Evolutionary conservation across 37 sponge, comb jelly and placozoan genomes (phyloP).

Genomic region (Amphimedon queenslandica): DNA sequence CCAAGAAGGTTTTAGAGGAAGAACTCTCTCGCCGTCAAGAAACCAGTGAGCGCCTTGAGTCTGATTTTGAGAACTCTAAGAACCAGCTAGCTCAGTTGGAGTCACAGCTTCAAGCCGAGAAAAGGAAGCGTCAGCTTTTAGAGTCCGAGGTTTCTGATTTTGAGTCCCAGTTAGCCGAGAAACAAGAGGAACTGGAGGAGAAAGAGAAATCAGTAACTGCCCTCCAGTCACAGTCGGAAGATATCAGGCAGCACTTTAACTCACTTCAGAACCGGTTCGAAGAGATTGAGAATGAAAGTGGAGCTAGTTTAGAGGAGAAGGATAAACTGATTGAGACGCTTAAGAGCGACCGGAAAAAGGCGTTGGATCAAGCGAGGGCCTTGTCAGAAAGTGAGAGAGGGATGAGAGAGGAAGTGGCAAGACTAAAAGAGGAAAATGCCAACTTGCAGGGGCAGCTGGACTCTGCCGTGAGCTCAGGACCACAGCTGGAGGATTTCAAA

Average conservation of each 20-base stretch:
- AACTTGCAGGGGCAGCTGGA: slow-evolving; percentile 60
- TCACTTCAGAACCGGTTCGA: slow-evolving; percentile 23
- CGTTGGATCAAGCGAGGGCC: slow-evolving; percentile 16
- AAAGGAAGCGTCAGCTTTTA: slow-evolving; percentile 3
- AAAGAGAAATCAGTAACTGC: not conserved
- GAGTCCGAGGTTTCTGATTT: slow-evolving; percentile 12
- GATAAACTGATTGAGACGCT: not conserved
- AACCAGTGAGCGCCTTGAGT: slow-evolving; percentile 35
- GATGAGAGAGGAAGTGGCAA: not conserved
- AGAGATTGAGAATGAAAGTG: slow-evolving; percentile 20
- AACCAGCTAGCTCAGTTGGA: slow-evolving; percentile 4
- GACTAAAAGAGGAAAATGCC: slow-evolving; percentile 47
- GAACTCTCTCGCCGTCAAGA: slow-evolving; percentile 24
- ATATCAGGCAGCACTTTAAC: slow-evolving; percentile 21
- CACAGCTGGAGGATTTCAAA: slow-evolving; percentile 27
- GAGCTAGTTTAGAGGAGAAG: slow-evolving; percentile 42
- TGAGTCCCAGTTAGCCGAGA: slow-evolving; percentile 12
- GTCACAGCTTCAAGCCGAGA: not conserved
- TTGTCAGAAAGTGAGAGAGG: slow-evolving; percentile 16
- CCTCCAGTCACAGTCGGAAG: slow-evolving; percentile 32
- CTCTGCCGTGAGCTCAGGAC: slow-evolving; percentile 4
- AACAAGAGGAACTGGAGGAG: slow-evolving; percentile 38
- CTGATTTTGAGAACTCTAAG: slow-evolving; percentile 15
- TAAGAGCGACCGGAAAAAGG: slow-evolving; percentile 23
- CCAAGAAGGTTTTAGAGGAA: slow-evolving; percentile 6